Conservation (phyloP, 1,140 invertebrate genomes). For the Macrocentrus cingulum region DNA sequence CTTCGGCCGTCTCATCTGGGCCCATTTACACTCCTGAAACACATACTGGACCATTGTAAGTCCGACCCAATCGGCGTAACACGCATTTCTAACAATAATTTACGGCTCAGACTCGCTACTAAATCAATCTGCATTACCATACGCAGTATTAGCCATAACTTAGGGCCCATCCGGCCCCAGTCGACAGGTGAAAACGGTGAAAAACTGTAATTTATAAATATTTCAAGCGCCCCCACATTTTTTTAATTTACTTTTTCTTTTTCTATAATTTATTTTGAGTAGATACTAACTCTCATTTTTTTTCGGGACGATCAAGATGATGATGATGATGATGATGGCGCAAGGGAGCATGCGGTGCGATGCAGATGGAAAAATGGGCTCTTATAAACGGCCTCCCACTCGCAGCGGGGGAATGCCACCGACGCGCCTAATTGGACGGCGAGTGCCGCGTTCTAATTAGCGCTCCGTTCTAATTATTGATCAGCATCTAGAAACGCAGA, state of each 20-base stretch:
- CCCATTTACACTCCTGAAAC: conserved; percentile 15
- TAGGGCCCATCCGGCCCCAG: no score
- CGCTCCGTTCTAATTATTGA: conserved; percentile 48
- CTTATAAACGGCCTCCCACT: neutral
- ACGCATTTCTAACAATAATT: conserved; percentile 33
- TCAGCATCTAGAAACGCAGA: conserved; percentile 36
- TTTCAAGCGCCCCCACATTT: no score
- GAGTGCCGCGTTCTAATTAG: conserved; percentile 42
- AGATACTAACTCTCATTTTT: no score
- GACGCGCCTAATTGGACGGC: conserved; percentile 40
- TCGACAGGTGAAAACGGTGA: no score
- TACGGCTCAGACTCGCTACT: conserved; percentile 41
- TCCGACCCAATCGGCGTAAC: conserved; percentile 33
- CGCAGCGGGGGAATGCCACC: conserved; percentile 1
- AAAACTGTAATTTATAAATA: no score
- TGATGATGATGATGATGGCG: neutral
- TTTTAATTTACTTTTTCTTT: no score
- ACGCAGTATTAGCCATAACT: conserved; percentile 49
- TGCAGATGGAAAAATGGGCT: neutral
- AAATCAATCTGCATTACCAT: conserved; percentile 55
- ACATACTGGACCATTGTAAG: conserved; percentile 20
- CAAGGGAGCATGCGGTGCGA: neutral
- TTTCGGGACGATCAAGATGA: no score
- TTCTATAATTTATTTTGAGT: no score
- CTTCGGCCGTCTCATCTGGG: neutral